A percentile compares a stretch with the other conserved stretches of the same genome.
Evolutionary conservation across 2,113 vertebrate genomes (phyloP).

Genomic region (Apteryx owenii): DNA sequence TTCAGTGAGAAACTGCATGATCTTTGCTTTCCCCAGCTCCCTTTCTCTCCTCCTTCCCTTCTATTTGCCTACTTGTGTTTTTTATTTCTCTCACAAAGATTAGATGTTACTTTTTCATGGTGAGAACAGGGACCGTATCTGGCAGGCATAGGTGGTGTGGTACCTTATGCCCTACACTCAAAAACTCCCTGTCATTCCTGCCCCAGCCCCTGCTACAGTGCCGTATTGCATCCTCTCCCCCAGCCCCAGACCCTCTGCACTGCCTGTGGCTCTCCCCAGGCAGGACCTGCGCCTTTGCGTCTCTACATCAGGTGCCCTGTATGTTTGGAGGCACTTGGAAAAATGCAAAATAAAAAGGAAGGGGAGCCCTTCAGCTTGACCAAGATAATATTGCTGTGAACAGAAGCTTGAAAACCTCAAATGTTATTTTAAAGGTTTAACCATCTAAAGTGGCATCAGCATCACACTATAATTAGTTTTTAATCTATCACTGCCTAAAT

Average conservation of each 20-base stretch:
- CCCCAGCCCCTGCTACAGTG: not conserved
- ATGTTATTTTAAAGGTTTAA: slow-evolving; percentile 2
- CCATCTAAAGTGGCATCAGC: slow-evolving; percentile 33
- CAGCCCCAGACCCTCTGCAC: not conserved
- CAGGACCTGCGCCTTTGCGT: not conserved
- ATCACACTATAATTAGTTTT: slow-evolving; percentile 7
- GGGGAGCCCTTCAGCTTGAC: not conserved
- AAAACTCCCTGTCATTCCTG: not conserved
- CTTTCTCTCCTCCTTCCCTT: not conserved
- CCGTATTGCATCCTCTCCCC: not conserved
- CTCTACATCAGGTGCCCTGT: not conserved
- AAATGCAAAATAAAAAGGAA: not conserved
- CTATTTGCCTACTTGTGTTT: not conserved
- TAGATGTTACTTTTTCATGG: not conserved
- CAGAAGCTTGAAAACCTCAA: not conserved
- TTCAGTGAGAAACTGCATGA: not conserved
- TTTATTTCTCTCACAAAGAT: not conserved
- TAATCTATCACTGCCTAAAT: slow-evolving; percentile 12
- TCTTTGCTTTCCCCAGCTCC: not conserved
- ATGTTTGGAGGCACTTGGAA: not conserved
- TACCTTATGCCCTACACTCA: not conserved
- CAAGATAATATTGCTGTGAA: not conserved
- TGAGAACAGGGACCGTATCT: not conserved
- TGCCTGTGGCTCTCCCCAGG: not conserved
- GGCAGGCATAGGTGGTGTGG: not conserved